Percentiles rank a stretch among this genome's conserved stretches.
Evolutionary conservation across 2,113 vertebrate genomes (phyloP).

Genomic region (Circaetus gallicus): DNA sequence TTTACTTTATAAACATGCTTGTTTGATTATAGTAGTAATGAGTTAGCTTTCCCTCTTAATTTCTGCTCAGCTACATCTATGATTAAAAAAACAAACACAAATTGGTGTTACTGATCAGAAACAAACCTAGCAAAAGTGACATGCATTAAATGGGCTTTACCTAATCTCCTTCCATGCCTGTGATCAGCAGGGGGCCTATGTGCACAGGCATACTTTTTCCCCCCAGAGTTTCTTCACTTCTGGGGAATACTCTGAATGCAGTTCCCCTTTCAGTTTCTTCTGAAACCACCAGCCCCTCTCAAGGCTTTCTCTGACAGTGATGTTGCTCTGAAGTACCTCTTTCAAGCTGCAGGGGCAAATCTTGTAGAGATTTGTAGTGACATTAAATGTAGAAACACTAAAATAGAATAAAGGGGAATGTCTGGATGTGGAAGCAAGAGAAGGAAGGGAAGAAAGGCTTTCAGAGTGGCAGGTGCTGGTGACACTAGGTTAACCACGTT

Average conservation of each 20-base stretch:
- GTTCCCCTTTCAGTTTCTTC: background rate
- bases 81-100: background rate
- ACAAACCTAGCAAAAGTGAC: background rate
- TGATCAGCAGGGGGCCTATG: background rate
- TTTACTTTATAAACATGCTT: background rate
- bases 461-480: background rate
- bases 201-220: fast-evolving
- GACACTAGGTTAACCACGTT: background rate
- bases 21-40: background rate
- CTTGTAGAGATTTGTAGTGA: background rate
- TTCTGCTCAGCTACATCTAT: background rate
- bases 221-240: background rate
- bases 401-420: background rate
- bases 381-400: background rate
- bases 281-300: background rate
- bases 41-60: background rate
- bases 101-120: background rate
- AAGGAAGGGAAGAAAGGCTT: background rate
- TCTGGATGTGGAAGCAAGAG: background rate
- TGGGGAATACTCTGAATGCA: background rate
- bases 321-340: background rate
- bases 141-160: background rate
- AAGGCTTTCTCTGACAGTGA: background rate
- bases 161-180: background rate
- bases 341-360: background rate